A percentile compares a stretch with the other conserved stretches of the same genome.
phyloP scores from a whole-genome alignment of 2,888 invertebrate species.

The Polymixis lichenea region DNA sequence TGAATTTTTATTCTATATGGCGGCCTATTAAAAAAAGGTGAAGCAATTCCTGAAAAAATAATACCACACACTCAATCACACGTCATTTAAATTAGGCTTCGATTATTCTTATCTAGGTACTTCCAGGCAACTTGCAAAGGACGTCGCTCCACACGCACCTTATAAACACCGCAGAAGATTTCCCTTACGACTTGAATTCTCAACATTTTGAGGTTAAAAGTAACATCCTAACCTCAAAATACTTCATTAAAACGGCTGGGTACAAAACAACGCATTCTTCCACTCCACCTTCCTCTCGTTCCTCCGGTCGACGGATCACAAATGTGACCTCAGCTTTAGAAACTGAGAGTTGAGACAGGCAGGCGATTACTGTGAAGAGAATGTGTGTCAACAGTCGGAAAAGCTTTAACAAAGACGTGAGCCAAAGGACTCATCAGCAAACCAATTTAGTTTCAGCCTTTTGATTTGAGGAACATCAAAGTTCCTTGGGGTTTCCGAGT shows the following conservation, averaged over 20 bases:
- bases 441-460: constrained; percentile 64
- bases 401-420: constrained; percentile 67
- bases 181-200: neutral
- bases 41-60: neutral
- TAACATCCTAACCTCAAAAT: neutral
- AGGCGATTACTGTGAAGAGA: constrained; percentile 71
- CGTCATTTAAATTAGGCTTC: neutral
- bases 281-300: neutral
- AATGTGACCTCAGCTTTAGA: constrained; percentile 60
- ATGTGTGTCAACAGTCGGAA: constrained; percentile 73
- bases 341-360: constrained; percentile 61
- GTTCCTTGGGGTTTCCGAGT: constrained; percentile 43
- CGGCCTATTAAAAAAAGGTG: no score
- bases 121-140: no score
- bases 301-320: constrained; percentile 14
- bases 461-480: constrained; percentile 64
- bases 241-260: neutral
- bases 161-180: neutral
- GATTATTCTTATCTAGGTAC: neutral
- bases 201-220: neutral
- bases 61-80: neutral
- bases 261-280: constrained; percentile 4
- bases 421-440: constrained; percentile 65
- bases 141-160: neutral
- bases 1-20: neutral